Evolutionary conservation across 2,888 invertebrate genomes (phyloP).

Genomic region (Asteroscopus sphinx): DNA sequence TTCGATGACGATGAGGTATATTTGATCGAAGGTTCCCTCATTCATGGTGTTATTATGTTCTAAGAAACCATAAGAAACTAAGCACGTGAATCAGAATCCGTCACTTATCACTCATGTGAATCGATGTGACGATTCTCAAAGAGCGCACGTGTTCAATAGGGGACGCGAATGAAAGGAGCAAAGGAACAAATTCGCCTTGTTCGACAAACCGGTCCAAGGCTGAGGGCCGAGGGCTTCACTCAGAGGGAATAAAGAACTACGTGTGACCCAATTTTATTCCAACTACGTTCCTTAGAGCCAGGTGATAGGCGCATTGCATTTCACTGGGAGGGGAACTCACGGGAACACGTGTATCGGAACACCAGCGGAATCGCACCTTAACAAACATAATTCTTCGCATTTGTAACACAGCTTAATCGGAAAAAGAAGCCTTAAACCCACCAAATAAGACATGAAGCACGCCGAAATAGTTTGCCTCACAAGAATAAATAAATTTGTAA

Average conservation of each 20-base stretch:
- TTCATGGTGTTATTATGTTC: slow-evolving; percentile 34
- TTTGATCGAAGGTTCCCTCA: too few species aligned
- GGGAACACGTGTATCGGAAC: slow-evolving; percentile 77
- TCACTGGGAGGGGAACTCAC: slow-evolving; percentile 68
- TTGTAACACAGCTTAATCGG: slow-evolving; percentile 6
- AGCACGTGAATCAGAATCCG: slow-evolving; percentile 41
- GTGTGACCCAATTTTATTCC: slow-evolving; percentile 86
- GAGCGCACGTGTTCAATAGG: slow-evolving; percentile 82
- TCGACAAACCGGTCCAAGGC: slow-evolving; percentile 68
- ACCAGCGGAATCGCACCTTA: slow-evolving; percentile 65
- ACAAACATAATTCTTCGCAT: slow-evolving; percentile 48
- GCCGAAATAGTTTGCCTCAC: slow-evolving; percentile 6
- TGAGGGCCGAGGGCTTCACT: slow-evolving; percentile 54
- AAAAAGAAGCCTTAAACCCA: slow-evolving; percentile 27
- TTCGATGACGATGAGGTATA: too few species aligned
- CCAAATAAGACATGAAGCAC: slow-evolving; percentile 19
- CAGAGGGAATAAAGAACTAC: slow-evolving; percentile 65
- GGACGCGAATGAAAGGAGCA: slow-evolving; percentile 72
- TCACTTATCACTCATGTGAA: slow-evolving; percentile 74
- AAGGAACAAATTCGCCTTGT: slow-evolving; percentile 65
- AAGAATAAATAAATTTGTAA: slow-evolving; percentile 39
- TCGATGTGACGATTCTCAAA: slow-evolving; percentile 66
- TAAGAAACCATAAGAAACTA: slow-evolving; percentile 50
- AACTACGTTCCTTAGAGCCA: slow-evolving; percentile 67
- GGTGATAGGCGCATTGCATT: slow-evolving; percentile 87